Evolutionary conservation across 1,140 invertebrate genomes (phyloP).

Genomic region (Sarcophaga peregrina): DNA sequence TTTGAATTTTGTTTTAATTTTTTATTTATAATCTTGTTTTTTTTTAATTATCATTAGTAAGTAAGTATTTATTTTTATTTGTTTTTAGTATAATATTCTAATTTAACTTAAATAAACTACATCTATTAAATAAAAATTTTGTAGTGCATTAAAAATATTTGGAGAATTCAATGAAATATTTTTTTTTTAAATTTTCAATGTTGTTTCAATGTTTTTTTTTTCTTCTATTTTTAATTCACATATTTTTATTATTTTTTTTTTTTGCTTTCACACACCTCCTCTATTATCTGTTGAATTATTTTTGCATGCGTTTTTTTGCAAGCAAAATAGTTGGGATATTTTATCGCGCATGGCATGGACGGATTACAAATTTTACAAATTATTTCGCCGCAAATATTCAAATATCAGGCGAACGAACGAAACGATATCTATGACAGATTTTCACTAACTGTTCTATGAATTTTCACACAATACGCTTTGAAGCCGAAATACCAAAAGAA

Average conservation of each 20-base stretch:
- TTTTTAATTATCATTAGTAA: no score
- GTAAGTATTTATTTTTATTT: no score
- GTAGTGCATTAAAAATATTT: neutral
- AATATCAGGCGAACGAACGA: slow-evolving; percentile 51
- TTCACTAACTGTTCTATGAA: slow-evolving; percentile 43
- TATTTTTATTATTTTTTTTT: neutral
- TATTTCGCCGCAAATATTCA: slow-evolving; percentile 64
- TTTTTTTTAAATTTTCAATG: slow-evolving; percentile 17
- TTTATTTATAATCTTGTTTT: no score
- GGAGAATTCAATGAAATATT: neutral
- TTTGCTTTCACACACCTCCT: slow-evolving; percentile 52
- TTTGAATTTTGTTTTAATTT: no score
- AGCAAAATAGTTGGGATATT: slow-evolving; percentile 67
- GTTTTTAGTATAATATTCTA: no score
- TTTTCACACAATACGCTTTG: slow-evolving; percentile 16
- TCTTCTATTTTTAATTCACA: neutral
- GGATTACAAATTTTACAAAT: slow-evolving; percentile 63
- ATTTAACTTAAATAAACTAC: no score
- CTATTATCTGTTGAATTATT: slow-evolving; percentile 65
- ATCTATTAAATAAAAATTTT: no score
- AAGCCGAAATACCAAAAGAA: slow-evolving; percentile 1
- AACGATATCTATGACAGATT: slow-evolving; percentile 45
- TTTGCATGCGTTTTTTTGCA: slow-evolving; percentile 66
- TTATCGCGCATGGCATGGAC: slow-evolving; percentile 68
- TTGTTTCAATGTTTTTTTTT: slow-evolving; percentile 3